A percentile compares a stretch with the other conserved stretches of the same genome.
Conservation (phyloP, 1,140 invertebrate genomes). For the Mylabris phalerata region DNA sequence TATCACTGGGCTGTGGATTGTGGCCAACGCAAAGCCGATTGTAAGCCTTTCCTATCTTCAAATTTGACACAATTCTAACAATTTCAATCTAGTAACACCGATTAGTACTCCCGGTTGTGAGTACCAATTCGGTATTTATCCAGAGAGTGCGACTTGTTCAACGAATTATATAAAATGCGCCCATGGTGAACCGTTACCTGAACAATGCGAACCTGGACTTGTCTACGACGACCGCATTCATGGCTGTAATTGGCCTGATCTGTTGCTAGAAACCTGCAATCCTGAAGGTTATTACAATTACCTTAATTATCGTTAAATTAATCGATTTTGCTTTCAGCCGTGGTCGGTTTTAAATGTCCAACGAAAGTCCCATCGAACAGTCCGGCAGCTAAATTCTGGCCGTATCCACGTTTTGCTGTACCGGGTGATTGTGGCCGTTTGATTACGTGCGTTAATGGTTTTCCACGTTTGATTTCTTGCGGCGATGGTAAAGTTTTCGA, state of each 20-base stretch:
- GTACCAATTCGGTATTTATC: conserved; percentile 83
- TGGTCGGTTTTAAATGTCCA: conserved; percentile 79
- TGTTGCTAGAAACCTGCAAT: conserved; percentile 76
- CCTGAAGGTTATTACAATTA: conserved; percentile 59
- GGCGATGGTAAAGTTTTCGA: conserved; percentile 82
- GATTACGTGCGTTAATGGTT: conserved; percentile 82
- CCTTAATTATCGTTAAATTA: neutral
- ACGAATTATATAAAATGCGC: conserved; percentile 82
- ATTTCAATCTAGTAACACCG: conserved; percentile 58
- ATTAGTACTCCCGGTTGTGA: conserved; percentile 74
- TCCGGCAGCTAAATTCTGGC: conserved; percentile 79
- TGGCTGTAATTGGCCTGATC: conserved; percentile 89
- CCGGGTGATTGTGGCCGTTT: conserved; percentile 74
- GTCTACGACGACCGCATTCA: conserved; percentile 84
- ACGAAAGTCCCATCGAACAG: conserved; percentile 70
- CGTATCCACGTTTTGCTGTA: conserved; percentile 79
- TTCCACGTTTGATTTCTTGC: conserved; percentile 78
- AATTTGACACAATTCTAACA: too few relatives aligned
- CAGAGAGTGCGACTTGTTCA: conserved; percentile 69
- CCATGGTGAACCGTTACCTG: conserved; percentile 68
- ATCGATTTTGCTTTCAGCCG: conserved; percentile 46
- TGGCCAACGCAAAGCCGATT: conserved; percentile 70
- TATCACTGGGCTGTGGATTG: conserved; percentile 90
- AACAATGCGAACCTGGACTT: conserved; percentile 76
- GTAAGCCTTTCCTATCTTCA: conserved; percentile 46